Base-by-base conservation (phyloP, 2,797 vertebrate genomes). In the Crenuchus spilurus region DNA sequence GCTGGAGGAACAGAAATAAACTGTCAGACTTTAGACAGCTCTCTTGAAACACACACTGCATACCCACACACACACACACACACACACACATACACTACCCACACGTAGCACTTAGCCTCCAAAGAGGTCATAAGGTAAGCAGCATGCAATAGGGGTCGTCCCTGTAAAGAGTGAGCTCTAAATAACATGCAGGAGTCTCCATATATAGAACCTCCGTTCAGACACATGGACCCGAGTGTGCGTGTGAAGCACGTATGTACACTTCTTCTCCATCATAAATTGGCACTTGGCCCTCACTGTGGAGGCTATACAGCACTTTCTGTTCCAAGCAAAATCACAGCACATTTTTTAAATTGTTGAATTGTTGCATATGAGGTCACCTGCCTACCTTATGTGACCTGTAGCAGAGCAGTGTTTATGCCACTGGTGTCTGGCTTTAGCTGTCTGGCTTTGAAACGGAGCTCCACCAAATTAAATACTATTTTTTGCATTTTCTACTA, bases 1-100 rank as follows among this genome's bases (percentile, higher is more conserved):
- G 6, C 18, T 33, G 46, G 35, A 69, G 39, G 13, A 78, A 68
- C 57, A 69, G 70, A 78, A 78, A 73, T 72, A 73, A 77, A 68
- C 76, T 46, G 44, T 44, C n/a, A n/a, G 75, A 26, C 42, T 72
- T 77, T 3, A 72, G 52, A 72, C 51, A 20, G 20, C 22, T 58
- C n/a, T n/a, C 24, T 26, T 16, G 8, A 7, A 18, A 35, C 16
- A 58, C 54, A 58, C 31, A 24, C 9, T 16, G 2, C 14, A 30
- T 28, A 16, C 28, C 18, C 11, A 35, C 55, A 33, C 51, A 35
- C 16, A 20, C 65, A 18, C 68, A 44, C 9, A 14, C 30, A 48
- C 55, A 31, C 65, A 20, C 58, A 31, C 44, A 41, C 51, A 48
- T 20, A 49, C 46, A 66, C 60, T 73, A 63, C 75, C 72, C 37